Evolutionary conservation across 92 coral and sea anemone genomes (phyloP).

Genomic region (Bergia sp.): DNA sequence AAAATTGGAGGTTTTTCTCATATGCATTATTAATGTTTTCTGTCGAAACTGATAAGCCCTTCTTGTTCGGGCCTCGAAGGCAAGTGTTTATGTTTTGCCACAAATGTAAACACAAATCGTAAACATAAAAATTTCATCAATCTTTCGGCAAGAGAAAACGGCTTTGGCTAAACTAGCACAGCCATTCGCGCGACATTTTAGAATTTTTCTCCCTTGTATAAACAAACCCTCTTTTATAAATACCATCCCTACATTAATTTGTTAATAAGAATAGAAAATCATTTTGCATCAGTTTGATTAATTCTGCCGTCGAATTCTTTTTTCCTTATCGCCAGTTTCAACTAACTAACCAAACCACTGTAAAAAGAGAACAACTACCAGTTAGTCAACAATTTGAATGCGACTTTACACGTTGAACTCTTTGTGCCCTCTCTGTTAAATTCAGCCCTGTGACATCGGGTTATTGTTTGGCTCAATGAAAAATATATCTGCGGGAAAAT

Average conservation of each 20-base stretch:
- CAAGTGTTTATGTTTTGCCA: conserved; percentile 16
- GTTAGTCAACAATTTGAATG: not conserved
- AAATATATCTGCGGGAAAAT: not conserved
- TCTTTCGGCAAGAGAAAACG: conserved; percentile 19
- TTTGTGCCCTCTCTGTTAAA: not conserved
- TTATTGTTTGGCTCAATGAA: not conserved
- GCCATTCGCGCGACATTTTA: not conserved
- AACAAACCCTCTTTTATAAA: conserved; percentile 15
- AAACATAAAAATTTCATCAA: conserved; percentile 32
- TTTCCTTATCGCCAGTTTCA: conserved; percentile 16
- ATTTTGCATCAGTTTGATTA: conserved; percentile 38
- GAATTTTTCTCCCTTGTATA: not conserved
- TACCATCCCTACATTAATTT: conserved; percentile 28
- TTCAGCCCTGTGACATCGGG: not conserved
- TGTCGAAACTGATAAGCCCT: conserved; percentile 35
- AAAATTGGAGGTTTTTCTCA: conserved; percentile 48
- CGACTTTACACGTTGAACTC: not conserved
- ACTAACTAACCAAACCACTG: not conserved
- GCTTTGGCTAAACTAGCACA: not conserved
- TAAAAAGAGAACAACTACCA: not conserved
- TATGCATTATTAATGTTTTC: conserved; percentile 47
- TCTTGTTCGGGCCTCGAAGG: conserved; percentile 1
- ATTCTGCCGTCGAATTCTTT: conserved; percentile 33
- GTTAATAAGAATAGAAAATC: conserved; percentile 27
- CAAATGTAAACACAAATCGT: conserved; percentile 30